Evolutionary conservation across 2,888 invertebrate genomes (phyloP).

Genomic region (Resseliella maxima): DNA sequence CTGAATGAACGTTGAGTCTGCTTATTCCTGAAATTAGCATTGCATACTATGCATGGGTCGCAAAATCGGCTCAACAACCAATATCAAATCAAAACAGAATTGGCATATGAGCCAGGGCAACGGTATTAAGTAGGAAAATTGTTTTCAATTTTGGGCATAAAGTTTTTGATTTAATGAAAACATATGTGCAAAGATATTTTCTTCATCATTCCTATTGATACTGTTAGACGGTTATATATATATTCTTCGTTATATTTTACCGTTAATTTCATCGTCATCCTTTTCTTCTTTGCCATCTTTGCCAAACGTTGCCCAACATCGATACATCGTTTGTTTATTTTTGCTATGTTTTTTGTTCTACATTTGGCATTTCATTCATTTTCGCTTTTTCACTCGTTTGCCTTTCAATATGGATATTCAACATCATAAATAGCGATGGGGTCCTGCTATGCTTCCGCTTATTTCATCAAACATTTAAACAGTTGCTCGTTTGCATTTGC

Average conservation of each 20-base stretch:
- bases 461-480: conserved; percentile 46
- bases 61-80: neutral
- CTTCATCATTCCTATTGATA: neutral
- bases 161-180: conserved; percentile 42
- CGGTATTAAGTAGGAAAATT: conserved; percentile 51
- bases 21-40: neutral
- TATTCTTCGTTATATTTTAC: conserved; percentile 9
- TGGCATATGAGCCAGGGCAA: neutral
- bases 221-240: neutral
- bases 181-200: conserved; percentile 49
- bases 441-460: conserved; percentile 14
- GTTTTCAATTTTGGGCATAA: conserved; percentile 23
- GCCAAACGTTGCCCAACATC: neutral
- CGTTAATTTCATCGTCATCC: neutral
- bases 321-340: neutral
- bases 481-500: conserved; percentile 33
- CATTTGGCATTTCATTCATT: conserved; percentile 44
- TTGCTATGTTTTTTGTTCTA: conserved; percentile 31
- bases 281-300: neutral
- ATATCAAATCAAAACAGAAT: neutral
- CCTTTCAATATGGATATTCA: conserved; percentile 40
- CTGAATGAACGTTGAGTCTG: neutral
- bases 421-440: conserved; percentile 45
- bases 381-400: neutral
- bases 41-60: neutral